A percentile compares a stretch with the other conserved stretches of the same genome.
Evolutionary conservation across 2,113 vertebrate genomes (phyloP).

Genomic region (Notarius lentiginosus): DNA sequence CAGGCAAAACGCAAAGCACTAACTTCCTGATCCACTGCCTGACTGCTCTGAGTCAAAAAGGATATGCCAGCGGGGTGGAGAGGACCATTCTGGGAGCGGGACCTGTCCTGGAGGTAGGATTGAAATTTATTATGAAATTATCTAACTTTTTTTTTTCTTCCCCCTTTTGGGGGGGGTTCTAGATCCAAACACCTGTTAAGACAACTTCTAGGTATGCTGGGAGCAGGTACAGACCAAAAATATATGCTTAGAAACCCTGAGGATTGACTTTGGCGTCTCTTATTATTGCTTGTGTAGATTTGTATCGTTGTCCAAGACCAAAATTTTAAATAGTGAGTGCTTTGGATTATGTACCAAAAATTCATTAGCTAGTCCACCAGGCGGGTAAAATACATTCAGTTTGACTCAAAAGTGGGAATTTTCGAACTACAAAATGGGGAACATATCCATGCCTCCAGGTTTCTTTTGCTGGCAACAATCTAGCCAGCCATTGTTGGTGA

Average conservation of each 20-base stretch:
- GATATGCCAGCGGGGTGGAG: conserved; percentile 95
- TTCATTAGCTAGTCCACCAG: not conserved
- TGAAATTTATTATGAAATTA: not conserved
- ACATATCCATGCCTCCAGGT: not conserved
- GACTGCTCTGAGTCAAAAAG: conserved; percentile 96
- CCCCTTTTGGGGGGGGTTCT: not conserved
- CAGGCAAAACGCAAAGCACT: conserved; percentile 97
- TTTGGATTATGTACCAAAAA: not conserved
- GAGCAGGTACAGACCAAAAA: not conserved
- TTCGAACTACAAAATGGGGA: not conserved
- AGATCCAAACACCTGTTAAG: not conserved
- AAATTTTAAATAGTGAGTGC: not conserved
- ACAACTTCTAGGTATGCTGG: not conserved
- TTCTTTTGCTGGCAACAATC: not conserved
- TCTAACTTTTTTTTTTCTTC: not conserved
- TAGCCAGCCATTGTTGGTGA: not conserved
- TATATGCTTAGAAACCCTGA: not conserved
- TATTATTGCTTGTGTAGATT: no score
- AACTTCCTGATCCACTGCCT: conserved; percentile 99
- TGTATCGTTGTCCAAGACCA: not conserved
- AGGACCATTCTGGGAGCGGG: conserved; percentile 96
- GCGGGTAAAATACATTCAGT: not conserved
- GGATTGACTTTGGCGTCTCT: no score
- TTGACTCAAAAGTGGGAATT: not conserved
- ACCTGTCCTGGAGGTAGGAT: conserved; percentile 92